A percentile compares a stretch with the other conserved stretches of the same genome.
Conservation (phyloP, 2,113 vertebrate species). For the Tachuris rubrigastra region DNA sequence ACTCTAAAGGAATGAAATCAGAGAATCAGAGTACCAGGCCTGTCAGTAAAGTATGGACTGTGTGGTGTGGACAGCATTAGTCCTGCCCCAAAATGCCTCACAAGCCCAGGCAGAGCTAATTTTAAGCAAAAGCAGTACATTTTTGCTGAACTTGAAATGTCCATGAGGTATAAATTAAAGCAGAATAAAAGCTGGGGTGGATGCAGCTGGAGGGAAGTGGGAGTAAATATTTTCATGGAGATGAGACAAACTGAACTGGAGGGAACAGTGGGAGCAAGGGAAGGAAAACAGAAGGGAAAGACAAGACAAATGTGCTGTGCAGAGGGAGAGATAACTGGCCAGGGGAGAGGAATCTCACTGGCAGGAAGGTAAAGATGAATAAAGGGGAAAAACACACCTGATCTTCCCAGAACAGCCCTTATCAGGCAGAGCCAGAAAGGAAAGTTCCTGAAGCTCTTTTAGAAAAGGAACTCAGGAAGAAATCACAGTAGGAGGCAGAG, state of each 20-base stretch:
- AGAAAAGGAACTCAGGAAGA: background rate
- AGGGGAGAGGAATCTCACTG: background rate
- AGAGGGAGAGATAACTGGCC: background rate
- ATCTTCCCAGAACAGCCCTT: background rate
- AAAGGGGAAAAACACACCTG: background rate
- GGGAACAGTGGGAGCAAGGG: background rate
- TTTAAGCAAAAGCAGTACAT: background rate
- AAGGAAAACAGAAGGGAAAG: background rate
- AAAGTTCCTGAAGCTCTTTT: background rate
- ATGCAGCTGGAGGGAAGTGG: background rate
- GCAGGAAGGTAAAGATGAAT: background rate
- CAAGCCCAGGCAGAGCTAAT: background rate
- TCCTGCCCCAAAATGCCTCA: background rate
- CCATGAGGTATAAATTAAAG: background rate
- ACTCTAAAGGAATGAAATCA: background rate
- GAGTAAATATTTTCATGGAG: background rate
- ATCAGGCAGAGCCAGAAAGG: background rate
- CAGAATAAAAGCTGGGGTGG: background rate
- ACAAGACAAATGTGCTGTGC: fast-evolving
- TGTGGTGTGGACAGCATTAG: background rate
- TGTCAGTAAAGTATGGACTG: background rate
- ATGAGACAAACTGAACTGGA: background rate
- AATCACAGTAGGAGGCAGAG: background rate
- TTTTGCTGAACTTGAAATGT: background rate
- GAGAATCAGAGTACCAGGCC: background rate